These are phyloP conservation scores for Tenthredo notha DNA, from an alignment of 2,888 invertebrate species.

Conservation along the genomic window DNA sequence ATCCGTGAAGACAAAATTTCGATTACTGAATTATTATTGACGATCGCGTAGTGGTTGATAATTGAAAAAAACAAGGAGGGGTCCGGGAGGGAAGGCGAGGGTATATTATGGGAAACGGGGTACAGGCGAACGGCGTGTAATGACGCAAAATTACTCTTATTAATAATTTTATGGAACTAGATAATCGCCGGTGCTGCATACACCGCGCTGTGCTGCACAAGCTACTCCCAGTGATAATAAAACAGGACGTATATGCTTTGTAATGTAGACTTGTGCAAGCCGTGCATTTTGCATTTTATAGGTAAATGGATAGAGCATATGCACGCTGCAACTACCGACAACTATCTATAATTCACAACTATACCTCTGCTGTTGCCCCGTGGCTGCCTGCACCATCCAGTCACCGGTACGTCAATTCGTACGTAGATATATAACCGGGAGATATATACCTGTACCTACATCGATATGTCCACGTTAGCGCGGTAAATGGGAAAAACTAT, in stretches of 20 bases:
- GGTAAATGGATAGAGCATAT: constrained; percentile 44
- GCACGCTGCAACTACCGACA: constrained; percentile 36
- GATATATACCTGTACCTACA: neutral
- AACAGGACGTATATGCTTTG: constrained; percentile 20
- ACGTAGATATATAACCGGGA: neutral
- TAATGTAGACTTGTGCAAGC: constrained; percentile 51
- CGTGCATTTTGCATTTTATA: constrained; percentile 47
- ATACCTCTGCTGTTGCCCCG: neutral
- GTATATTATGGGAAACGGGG: neutral
- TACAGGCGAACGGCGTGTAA: constrained; percentile 52
- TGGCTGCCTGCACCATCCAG: neutral
- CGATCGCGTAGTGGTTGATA: neutral
- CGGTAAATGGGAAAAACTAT: neutral
- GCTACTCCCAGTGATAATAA: neutral
- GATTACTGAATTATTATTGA: constrained; percentile 19
- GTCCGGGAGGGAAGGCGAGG: neutral
- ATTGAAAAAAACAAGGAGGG: neutral
- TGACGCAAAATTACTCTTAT: constrained; percentile 63
- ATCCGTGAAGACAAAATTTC: constrained; percentile 8
- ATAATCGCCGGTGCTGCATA: constrained; percentile 57
- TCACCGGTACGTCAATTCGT: neutral
- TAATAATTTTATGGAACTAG: constrained; percentile 64
- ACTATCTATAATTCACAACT: constrained; percentile 53
- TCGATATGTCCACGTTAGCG: neutral
- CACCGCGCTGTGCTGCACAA: neutral